Evolutionary conservation across 2,797 vertebrate genomes (phyloP), one percentile per base, ranked within the genome.

Genomic region (Pelodytes ibericus): DNA sequence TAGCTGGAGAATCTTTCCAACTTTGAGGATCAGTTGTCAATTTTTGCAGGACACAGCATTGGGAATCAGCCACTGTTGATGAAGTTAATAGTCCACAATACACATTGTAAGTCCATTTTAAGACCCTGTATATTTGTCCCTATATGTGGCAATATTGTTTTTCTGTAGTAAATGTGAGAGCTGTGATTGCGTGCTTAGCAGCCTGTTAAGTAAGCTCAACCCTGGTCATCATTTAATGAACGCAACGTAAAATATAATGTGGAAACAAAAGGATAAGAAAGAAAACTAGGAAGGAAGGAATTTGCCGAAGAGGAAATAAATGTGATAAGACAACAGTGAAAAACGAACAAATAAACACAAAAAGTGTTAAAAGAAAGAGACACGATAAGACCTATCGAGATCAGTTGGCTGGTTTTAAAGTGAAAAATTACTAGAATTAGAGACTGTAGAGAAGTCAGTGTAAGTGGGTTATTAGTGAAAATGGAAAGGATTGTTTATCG

Each of bases 391-490:
- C 69, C 25, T 44, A 44, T 44, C 18, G 13, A 27, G 39, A 71
- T 71, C 7, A 59, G 36, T 18, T 53, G n/a, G 71, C 27, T n/a
- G 31, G 25, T 60, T 59, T 47, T 60, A n/a, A 20, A 22, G 20
- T 27, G 4, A 56, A 53, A 62, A 16, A 41, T 39, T 30, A 62
- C 15, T 27, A 41, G 27, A 75, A 68, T 75, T 68, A 75, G 18
- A 68, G 64, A 56, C 27, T 26, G 13, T 25, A 57, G 36, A 36
- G 30, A 65, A 60, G 31, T 41, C 30, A 27, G 49, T 33, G 39
- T 72, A 61, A 68, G 33, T 63, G 47, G 57, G 69, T 74, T 73
- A 62, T n/a, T 47, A 74, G 33, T 64, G 31, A 70, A 58, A 47
- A 75, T 59, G 27, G 18, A 66, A 58, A 27, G 36, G 16, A 47